Percentiles rank a stretch among this genome's conserved stretches.
These are phyloP conservation scores for Chlamydotis undulata DNA, from an alignment of 2,113 vertebrate species.

Conservation along the genomic window DNA sequence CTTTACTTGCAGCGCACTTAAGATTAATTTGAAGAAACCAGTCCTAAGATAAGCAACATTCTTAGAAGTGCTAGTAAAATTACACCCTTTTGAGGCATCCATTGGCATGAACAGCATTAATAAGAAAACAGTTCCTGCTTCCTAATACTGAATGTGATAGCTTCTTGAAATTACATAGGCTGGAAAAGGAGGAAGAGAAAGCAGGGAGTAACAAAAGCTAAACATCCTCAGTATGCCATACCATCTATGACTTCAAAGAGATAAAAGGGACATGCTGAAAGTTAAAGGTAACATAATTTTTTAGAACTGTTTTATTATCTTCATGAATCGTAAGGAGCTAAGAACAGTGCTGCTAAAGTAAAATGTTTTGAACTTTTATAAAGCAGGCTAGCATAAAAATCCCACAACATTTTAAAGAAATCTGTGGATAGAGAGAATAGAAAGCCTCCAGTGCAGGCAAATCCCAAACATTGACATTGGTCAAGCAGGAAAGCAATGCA, in stretches of 20 bases:
- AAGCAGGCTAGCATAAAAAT: neutral
- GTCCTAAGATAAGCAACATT: neutral
- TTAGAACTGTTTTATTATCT: neutral
- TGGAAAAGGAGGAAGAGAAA: neutral
- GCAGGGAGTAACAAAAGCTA: neutral
- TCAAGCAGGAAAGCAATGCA: neutral
- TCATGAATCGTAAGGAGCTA: neutral
- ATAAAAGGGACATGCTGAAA: neutral
- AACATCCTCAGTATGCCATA: neutral
- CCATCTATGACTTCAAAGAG: neutral
- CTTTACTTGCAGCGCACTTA: neutral
- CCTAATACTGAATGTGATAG: neutral
- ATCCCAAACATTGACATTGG: neutral
- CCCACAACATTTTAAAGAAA: neutral
- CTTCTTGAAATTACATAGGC: neutral
- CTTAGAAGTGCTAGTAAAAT: neutral
- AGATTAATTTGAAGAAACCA: neutral
- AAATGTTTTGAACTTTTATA: neutral
- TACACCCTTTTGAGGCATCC: neutral
- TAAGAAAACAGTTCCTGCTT: neutral
- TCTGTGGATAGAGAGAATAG: neutral
- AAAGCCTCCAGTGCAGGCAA: neutral
- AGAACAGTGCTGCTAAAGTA: neutral
- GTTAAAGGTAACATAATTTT: neutral
- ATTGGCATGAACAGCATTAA: neutral